Conservation (phyloP, 2,888 invertebrate genomes). For the Metacarcinus magister region DNA sequence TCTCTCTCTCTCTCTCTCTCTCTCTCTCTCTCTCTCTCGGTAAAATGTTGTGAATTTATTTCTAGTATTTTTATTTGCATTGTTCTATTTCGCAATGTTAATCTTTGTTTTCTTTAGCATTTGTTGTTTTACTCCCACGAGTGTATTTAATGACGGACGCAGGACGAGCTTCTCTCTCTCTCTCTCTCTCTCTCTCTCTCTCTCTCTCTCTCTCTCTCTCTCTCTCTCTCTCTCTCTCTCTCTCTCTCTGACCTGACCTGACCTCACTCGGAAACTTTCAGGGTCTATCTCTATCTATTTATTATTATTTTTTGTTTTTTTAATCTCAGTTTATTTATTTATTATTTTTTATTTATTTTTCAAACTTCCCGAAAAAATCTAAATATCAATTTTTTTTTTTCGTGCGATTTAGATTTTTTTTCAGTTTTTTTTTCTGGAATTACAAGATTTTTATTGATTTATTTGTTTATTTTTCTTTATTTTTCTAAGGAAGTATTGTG, state of each 20-base stretch:
- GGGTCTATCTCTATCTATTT: too few species aligned
- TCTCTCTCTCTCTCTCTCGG: background rate
- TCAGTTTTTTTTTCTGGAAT: background rate
- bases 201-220: background rate
- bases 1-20: background rate
- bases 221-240: background rate
- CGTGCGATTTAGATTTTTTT: background rate
- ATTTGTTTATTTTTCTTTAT: background rate
- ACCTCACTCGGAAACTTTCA: too few species aligned
- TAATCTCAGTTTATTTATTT: too few species aligned
- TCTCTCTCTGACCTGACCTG: background rate
- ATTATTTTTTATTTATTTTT: too few species aligned
- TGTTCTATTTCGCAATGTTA: slow-evolving; percentile 40
- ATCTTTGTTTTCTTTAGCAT: slow-evolving; percentile 37
- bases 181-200: background rate
- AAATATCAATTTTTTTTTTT: background rate
- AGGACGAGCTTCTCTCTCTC: background rate
- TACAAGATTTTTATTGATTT: background rate
- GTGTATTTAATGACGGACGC: background rate
- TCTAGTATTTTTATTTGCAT: background rate
- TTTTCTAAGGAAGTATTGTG: too few species aligned
- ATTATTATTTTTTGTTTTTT: too few species aligned
- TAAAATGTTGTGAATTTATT: slow-evolving; percentile 51
- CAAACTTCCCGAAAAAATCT: background rate
- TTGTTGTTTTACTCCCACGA: background rate